phyloP scores from a whole-genome alignment of 2,888 invertebrate genomes.

The Syrphus vitripennis region DNA sequence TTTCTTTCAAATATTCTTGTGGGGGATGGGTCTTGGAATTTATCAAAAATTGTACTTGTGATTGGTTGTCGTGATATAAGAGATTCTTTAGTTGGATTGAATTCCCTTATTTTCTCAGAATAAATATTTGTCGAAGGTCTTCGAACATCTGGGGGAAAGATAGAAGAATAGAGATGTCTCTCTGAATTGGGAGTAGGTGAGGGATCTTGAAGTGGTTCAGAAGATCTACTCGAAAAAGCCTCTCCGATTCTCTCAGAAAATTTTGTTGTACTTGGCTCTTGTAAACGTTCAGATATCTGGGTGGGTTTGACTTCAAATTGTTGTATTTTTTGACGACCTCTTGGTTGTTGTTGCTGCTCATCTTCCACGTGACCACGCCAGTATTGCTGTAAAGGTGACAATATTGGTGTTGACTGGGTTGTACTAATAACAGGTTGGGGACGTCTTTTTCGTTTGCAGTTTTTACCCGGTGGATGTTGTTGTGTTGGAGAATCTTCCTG shows the following conservation, averaged over 20 bases:
- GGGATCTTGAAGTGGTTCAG: neutral
- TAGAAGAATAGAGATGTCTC: neutral
- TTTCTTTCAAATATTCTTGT: slow-evolving; percentile 43
- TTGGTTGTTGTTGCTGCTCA: slow-evolving; percentile 74
- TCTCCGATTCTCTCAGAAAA: slow-evolving; percentile 58
- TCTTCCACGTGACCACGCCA: slow-evolving; percentile 81
- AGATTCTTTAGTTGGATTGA: slow-evolving; percentile 53
- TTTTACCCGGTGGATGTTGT: slow-evolving; percentile 79
- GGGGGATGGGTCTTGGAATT: slow-evolving; percentile 69
- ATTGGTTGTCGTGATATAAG: slow-evolving; percentile 56
- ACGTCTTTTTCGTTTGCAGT: slow-evolving; percentile 85
- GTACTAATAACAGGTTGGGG: slow-evolving; percentile 80
- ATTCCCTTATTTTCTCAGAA: slow-evolving; percentile 59
- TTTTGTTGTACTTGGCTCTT: slow-evolving; percentile 55
- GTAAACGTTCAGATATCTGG: slow-evolving; percentile 45
- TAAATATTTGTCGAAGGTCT: slow-evolving; percentile 17
- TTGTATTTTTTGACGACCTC: slow-evolving; percentile 10
- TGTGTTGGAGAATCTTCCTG: slow-evolving; percentile 22
- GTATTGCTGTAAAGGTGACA: slow-evolving; percentile 74
- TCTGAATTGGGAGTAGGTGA: slow-evolving; percentile 6
- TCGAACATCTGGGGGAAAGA: slow-evolving; percentile 12
- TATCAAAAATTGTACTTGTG: slow-evolving; percentile 56
- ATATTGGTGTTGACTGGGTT: slow-evolving; percentile 67
- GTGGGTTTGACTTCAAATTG: slow-evolving; percentile 14
- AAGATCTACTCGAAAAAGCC: slow-evolving; percentile 11